These are phyloP conservation scores for Drosophila watanabei DNA, from an alignment of 1,140 invertebrate genomes.

Conservation along the genomic window DNA sequence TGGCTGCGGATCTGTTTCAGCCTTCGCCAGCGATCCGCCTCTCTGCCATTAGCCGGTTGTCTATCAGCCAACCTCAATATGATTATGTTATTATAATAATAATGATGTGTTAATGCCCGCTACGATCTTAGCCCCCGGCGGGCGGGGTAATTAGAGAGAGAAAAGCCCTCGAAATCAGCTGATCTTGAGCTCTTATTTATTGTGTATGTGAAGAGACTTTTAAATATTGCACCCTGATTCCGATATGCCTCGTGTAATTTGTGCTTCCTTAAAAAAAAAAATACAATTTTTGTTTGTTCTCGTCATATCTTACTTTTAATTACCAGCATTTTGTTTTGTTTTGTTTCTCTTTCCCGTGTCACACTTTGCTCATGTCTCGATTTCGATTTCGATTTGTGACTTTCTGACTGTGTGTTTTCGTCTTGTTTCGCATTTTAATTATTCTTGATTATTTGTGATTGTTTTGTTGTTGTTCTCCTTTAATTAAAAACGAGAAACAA, in stretches of 20 bases:
- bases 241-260: constrained; percentile 30
- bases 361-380: constrained; percentile 41
- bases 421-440: constrained; percentile 50
- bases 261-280: constrained; percentile 51
- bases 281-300: constrained; percentile 39
- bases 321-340: constrained; percentile 50
- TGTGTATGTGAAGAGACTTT: constrained; percentile 3
- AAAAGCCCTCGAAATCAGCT: constrained; percentile 13
- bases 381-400: constrained; percentile 27
- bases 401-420: constrained; percentile 18
- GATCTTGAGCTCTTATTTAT: constrained; percentile 19
- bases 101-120: constrained; percentile 42
- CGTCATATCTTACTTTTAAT: constrained; percentile 55
- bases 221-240: constrained; percentile 14
- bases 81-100: constrained; percentile 40
- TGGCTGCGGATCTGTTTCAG: constrained; percentile 41
- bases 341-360: constrained; percentile 20
- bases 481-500: constrained; percentile 63
- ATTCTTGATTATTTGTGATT: constrained; percentile 51
- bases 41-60: constrained; percentile 43
- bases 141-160: constrained; percentile 37
- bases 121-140: constrained; percentile 34
- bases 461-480: constrained; percentile 49
- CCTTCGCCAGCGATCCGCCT: constrained; percentile 36
- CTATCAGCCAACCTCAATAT: constrained; percentile 42